These are phyloP conservation scores for Leptodactylus fuscus DNA, from an alignment of 2,113 vertebrate species.

Conservation along the genomic window DNA sequence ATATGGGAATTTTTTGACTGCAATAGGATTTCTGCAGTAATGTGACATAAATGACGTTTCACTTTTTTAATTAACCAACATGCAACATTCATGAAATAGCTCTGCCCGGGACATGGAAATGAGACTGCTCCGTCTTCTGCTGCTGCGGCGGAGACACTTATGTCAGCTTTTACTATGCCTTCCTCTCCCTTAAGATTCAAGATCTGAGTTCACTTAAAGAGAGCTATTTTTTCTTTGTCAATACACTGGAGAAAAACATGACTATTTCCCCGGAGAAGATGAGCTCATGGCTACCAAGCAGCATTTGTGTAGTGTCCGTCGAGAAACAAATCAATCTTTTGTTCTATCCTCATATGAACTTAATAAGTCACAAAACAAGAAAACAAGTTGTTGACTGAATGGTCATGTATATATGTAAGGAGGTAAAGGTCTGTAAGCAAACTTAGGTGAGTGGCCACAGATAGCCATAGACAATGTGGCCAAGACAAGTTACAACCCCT, in stretches of 20 bases:
- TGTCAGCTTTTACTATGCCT: not conserved
- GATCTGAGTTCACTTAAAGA: conserved; percentile 30
- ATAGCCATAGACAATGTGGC: too few species aligned
- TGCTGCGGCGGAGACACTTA: not conserved
- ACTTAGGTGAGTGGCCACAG: too few species aligned
- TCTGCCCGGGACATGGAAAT: not conserved
- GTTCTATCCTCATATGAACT: conserved; percentile 4
- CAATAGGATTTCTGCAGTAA: conserved; percentile 30
- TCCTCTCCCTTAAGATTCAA: conserved; percentile 28
- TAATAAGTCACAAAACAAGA: not conserved
- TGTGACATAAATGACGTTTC: conserved; percentile 14
- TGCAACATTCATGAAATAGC: conserved; percentile 38
- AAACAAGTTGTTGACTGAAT: not conserved
- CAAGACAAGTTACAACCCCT: too few species aligned
- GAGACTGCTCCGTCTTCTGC: not conserved
- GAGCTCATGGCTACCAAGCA: conserved; percentile 43
- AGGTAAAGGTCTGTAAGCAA: too few species aligned
- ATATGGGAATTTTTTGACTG: conserved; percentile 29
- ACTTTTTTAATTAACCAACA: conserved; percentile 39
- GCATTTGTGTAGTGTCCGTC: conserved; percentile 19
- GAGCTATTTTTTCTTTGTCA: conserved; percentile 36
- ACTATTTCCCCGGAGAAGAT: conserved; percentile 40
- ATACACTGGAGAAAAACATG: conserved; percentile 11
- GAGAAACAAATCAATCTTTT: conserved; percentile 15
- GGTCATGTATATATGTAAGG: not conserved